Evolutionary conservation across 2,113 vertebrate genomes (phyloP).

Genomic region (Motacilla tschutschensis): DNA sequence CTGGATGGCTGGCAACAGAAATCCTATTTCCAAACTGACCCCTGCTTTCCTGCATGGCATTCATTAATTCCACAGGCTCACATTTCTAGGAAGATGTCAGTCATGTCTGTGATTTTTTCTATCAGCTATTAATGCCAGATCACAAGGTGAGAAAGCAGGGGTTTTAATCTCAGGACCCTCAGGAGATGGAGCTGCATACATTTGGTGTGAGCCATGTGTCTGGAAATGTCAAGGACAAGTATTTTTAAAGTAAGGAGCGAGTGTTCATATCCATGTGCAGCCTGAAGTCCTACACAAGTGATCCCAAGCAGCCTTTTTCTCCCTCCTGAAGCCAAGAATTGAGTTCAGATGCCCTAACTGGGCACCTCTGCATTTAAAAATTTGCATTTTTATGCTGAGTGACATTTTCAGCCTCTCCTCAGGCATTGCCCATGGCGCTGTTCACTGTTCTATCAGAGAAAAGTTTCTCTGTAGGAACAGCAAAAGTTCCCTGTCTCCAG

Average conservation of each 20-base stretch:
- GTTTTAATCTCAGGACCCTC: constrained; percentile 62
- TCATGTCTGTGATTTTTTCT: constrained; percentile 59
- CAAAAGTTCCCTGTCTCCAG: background rate
- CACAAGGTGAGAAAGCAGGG: constrained; percentile 45
- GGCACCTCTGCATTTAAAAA: background rate
- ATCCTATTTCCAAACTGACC: constrained; percentile 50
- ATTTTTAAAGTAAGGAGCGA: constrained; percentile 5
- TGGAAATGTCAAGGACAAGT: constrained; percentile 49
- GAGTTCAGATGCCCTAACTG: background rate
- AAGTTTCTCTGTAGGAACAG: background rate
- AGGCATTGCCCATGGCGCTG: background rate
- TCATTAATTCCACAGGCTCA: constrained; percentile 67
- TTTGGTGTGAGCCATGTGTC: constrained; percentile 53
- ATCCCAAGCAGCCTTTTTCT: constrained; percentile 22
- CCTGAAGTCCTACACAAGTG: background rate
- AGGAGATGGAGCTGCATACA: constrained; percentile 42
- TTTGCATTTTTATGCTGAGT: background rate
- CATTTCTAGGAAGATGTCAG: constrained; percentile 66
- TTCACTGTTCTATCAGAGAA: background rate
- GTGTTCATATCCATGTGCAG: background rate
- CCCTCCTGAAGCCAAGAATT: background rate
- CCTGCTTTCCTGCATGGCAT: constrained; percentile 56
- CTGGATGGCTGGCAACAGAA: constrained; percentile 53
- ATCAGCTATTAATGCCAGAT: constrained; percentile 66
- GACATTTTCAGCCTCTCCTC: background rate